phyloP scores from a whole-genome alignment of 2,888 invertebrate genomes.

The Troglohyphantes excavatus region DNA sequence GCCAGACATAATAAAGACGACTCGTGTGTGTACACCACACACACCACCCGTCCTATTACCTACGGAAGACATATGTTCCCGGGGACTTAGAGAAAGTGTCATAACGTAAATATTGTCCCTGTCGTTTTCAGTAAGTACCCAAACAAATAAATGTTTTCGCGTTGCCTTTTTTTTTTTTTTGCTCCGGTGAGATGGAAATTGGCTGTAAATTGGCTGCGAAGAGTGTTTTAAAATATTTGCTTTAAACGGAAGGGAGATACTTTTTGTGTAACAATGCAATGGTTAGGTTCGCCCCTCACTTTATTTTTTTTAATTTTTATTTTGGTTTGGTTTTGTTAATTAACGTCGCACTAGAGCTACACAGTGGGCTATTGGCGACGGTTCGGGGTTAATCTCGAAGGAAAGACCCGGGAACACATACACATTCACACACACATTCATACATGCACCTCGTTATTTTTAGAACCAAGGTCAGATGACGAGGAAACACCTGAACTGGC shows the following conservation, averaged over 20 bases:
- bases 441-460: too few species aligned
- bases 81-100: conserved; percentile 41
- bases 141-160: conserved; percentile 61
- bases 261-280: too few species aligned
- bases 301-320: too few species aligned
- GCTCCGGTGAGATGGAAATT: neutral
- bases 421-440: too few species aligned
- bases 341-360: too few species aligned
- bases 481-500: too few species aligned
- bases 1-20: conserved; percentile 72
- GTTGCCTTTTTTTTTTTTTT: neutral
- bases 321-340: too few species aligned
- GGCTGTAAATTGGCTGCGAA: neutral
- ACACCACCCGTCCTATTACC: neutral
- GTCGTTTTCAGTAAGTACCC: conserved; percentile 53
- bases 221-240: neutral
- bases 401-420: too few species aligned
- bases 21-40: conserved; percentile 10
- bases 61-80: conserved; percentile 54
- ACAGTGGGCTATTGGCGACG: too few species aligned
- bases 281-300: too few species aligned
- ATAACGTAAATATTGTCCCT: conserved; percentile 70
- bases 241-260: neutral
- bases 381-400: too few species aligned
- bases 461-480: too few species aligned